Base-by-base conservation (phyloP, 2,888 invertebrate species). In the Mythimna pallens region DNA sequence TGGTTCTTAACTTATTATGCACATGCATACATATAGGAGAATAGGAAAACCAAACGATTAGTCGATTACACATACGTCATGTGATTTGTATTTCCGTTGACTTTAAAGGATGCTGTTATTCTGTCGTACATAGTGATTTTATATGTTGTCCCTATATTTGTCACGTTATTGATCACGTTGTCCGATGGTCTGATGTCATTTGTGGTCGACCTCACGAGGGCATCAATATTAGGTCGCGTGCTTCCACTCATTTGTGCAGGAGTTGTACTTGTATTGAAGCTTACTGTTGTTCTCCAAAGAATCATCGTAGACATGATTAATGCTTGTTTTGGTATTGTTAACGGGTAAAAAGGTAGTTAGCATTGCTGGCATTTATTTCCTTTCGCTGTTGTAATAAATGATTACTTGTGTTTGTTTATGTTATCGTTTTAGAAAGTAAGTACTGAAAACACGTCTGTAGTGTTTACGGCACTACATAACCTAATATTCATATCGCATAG, bases 151-250 rank as follows among this genome's bases (percentile, higher is more conserved):
- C 57, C 66, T 47, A 50, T 80, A 65, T 73, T 83, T 72, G 81
- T 83, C 86, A 86, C 85, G 83, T 86, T 85, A 79, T 76, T 82
- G 74, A 81, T 84, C 85, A 85, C 86, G 86, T 84, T 84, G 78
- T 54, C 10, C 70, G 59, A 69, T 70, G 64, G 78, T 66, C 83
- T 85, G 86, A 86, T 85, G 86, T 86, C 85, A 86, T 81, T 71
- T 83, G 86, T 80, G 83, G 85, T 80, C 67, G 40, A 70, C 69
- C 66, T 69, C 65, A 78, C 57, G 65, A 72, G 70, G 58, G 72
- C 71, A 76, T 65, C 58, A 69, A 68, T 63, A 71, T 58, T 73
- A 43, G 67, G 74, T 86, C 67, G 77, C 77, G 74, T 76, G 82
- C 59, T 66, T 55, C 47, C 17, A 69, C 30, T 70, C 61, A 77